A percentile compares a stretch with the other conserved stretches of the same genome.
phyloP scores from a whole-genome alignment of 2,113 vertebrate species.

The Oryzias melastigma region DNA sequence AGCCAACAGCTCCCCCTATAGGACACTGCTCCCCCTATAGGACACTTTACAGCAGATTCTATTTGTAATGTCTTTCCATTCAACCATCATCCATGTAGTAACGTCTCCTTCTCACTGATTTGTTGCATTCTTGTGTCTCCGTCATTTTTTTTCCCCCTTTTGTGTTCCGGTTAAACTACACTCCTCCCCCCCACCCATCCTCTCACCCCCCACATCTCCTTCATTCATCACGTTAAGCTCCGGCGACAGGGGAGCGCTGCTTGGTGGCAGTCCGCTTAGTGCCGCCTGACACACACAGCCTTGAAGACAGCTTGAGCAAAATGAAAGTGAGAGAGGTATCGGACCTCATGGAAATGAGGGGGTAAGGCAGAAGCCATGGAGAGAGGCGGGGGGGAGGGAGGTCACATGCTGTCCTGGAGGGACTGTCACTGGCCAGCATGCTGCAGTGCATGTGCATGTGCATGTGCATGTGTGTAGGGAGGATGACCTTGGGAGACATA shows the following conservation, averaged over 20 bases:
- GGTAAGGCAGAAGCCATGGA: slow-evolving; percentile 7
- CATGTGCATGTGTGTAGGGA: slow-evolving; percentile 16
- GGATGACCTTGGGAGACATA: slow-evolving; percentile 49
- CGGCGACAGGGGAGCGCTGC: slow-evolving; percentile 55
- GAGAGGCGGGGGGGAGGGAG: slow-evolving; percentile 25
- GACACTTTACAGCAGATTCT: background rate
- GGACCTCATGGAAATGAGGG: slow-evolving; percentile 25
- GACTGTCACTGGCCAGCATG: slow-evolving; percentile 43
- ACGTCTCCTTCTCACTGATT: slow-evolving; percentile 39
- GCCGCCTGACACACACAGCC: slow-evolving; percentile 65
- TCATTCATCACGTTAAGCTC: slow-evolving; percentile 67
- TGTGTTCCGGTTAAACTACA: slow-evolving; percentile 8
- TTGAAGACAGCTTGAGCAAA: slow-evolving; percentile 55
- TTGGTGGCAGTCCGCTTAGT: slow-evolving; percentile 66
- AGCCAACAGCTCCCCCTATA: slow-evolving; percentile 31
- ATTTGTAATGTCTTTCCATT: slow-evolving; percentile 23
- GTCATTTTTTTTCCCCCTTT: slow-evolving; percentile 1
- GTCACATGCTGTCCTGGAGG: slow-evolving; percentile 51
- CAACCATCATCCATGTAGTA: slow-evolving; percentile 27
- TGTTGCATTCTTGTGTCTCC: slow-evolving; percentile 1
- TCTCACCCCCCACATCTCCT: slow-evolving; percentile 13
- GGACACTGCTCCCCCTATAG: slow-evolving; percentile 37
- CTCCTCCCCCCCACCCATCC: background rate
- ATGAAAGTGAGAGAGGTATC: slow-evolving; percentile 45
- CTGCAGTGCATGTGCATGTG: slow-evolving; percentile 6